Conservation (phyloP, 1,140 invertebrate genomes). For the Sinella curviseta region DNA sequence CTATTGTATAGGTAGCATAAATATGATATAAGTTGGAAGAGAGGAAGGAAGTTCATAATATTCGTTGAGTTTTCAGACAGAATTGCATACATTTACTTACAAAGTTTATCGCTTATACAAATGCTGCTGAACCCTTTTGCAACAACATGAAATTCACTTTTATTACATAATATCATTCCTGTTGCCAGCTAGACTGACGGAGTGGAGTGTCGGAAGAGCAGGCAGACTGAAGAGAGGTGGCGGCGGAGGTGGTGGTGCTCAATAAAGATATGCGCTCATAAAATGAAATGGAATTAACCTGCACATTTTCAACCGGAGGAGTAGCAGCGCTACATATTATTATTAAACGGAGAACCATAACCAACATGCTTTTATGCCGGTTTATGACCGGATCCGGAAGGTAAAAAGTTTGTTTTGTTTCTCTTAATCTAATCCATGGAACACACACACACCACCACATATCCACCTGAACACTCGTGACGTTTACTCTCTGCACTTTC, state of each 20-base stretch:
- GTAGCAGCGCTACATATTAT: no score
- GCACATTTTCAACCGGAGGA: not conserved
- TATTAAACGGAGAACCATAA: not conserved
- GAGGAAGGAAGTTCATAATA: not conserved
- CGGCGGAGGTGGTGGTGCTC: no score
- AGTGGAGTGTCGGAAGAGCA: not conserved
- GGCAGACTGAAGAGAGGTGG: not conserved
- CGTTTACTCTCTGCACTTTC: not conserved
- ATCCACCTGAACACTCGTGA: not conserved
- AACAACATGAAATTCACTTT: not conserved
- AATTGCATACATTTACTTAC: not conserved
- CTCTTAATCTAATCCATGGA: not conserved
- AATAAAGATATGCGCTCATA: not conserved
- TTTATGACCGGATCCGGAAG: not conserved
- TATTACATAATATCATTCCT: not conserved
- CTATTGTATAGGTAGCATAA: no score
- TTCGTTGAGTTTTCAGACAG: not conserved
- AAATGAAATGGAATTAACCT: not conserved
- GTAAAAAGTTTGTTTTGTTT: not conserved
- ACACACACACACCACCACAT: not conserved
- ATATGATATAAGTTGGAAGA: no score
- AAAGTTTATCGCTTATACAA: not conserved
- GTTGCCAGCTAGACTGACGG: no score
- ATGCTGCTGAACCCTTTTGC: not conserved
- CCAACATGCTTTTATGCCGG: not conserved